These are phyloP conservation scores for Bombus balteatus DNA, from an alignment of 1,140 invertebrate genomes.

Conservation along the genomic window DNA sequence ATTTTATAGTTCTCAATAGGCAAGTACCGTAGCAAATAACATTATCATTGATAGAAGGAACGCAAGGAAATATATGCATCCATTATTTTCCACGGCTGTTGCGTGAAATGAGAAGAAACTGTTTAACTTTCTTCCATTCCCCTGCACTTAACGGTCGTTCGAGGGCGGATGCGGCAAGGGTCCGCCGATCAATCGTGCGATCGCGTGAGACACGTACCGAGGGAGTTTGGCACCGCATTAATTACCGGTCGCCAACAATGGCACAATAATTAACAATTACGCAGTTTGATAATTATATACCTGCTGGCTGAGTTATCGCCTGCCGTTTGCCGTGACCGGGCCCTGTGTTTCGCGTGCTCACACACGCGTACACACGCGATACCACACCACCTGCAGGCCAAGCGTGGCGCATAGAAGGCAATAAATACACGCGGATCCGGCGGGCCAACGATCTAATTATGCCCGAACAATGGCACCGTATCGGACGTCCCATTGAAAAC, in stretches of 20 bases:
- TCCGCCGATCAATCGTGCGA: constrained; percentile 59
- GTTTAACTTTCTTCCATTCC: neutral
- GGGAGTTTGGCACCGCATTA: constrained; percentile 68
- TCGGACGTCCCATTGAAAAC: constrained; percentile 32
- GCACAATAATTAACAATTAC: constrained; percentile 81
- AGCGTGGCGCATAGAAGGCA: constrained; percentile 30
- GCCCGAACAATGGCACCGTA: constrained; percentile 45
- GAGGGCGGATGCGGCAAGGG: constrained; percentile 22
- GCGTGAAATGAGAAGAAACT: neutral
- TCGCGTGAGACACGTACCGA: constrained; percentile 62
- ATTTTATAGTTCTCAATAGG: too few species aligned
- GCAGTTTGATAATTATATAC: constrained; percentile 77
- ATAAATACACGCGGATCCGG: constrained; percentile 46
- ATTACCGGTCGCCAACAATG: constrained; percentile 74
- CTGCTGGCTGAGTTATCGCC: constrained; percentile 72
- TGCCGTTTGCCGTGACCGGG: constrained; percentile 33
- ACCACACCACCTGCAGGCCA: constrained; percentile 15
- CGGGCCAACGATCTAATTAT: constrained; percentile 41
- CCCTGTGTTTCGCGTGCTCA: constrained; percentile 21
- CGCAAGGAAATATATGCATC: neutral
- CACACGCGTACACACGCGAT: constrained; percentile 8
- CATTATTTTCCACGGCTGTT: neutral
- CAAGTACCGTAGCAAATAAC: neutral
- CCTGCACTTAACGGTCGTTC: constrained; percentile 6
- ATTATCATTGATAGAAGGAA: neutral